Base-by-base conservation (phyloP, 2,797 vertebrate species). In the Malacoctenus gilli region DNA sequence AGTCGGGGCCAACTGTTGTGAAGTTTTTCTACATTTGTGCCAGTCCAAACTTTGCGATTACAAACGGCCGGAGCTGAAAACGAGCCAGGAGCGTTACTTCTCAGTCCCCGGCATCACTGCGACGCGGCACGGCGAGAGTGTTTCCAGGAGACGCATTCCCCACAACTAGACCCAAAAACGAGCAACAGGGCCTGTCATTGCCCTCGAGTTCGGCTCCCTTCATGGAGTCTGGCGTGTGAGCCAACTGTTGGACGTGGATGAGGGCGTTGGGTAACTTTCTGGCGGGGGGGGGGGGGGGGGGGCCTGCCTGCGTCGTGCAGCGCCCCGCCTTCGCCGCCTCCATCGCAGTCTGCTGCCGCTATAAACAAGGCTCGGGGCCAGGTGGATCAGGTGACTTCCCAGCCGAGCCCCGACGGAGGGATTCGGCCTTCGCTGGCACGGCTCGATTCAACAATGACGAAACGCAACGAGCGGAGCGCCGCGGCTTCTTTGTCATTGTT, bases 291-390 rank as follows among this genome's bases (percentile, higher is more conserved):
- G 52, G 51, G 61, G 44, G 53, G 44, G 53, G 23, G 20, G 11
- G 30, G 14, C 20, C 44, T 42, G 75, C 47, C 53, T 64, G 57
- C 55, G 40, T 72, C 59, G n/a, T 41, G 0, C 32, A 40, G 48
- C 68, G 46, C 57, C 9, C 6, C 11, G 53, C 42, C 48, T 63
- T 39, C 30, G 31, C 35, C 23, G 52, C 30, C 32, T 73, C 51
- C 59, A 68, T 67, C 64, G 20, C 37, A 64, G 70, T 40, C 55
- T 11, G 14, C 75, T 46, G 72, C 77, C 69, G 77, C 40, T 65
- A 36, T 76, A 79, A 79, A 79, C 75, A 81, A 59, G 68, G 80
- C 66, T 49, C 37, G 0, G 15, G 19, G 70, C 80, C 83, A 84
- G 70, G 59, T 73, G 36, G 34, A 84, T 79, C 61, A 64, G 53